Base-by-base conservation (phyloP, 1,140 invertebrate genomes). In the Dreissena polymorpha region DNA sequence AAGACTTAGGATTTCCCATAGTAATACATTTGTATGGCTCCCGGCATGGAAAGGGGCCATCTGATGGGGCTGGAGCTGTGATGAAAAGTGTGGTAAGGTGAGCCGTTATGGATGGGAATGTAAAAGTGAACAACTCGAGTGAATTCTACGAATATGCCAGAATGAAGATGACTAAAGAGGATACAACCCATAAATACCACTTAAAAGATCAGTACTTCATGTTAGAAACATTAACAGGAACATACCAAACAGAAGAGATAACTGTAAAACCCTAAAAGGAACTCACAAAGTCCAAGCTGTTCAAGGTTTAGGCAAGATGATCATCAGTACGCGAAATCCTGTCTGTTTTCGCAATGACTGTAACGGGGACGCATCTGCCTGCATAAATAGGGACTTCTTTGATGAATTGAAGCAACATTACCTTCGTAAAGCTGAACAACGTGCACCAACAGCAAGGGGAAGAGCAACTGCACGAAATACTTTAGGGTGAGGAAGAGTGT, bases 51-150 rank as follows among this genome's bases (percentile, higher is more conserved):
- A n/a, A n/a, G n/a, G n/a, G n/a, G n/a, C n/a, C n/a, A n/a, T n/a
- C 53, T 55, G 53, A 85, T 72, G 83, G 86, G 0, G 83, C 57
- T 23, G 64, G 60, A 51, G 86, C 68, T 63, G 86, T 87, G 8
- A 51, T 83, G 6, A 85, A 87, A 50, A 49, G 72, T 25, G 29
- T 25, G 27, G 74, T 73, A 14, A 23, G 27, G 8, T 60, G 49
- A 49, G 82, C 77, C 50, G 73, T 84, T 18, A 55, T 55, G 53
- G 53, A 18, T 55, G 53, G 53, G 53, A 55, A 55, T 55, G 53
- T 55, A 18, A 18, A 12, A 12, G 53, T 55, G 12, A 55, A 55
- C 18, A 18, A 55, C 18, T 12, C 53, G 12, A 55, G 18, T 55
- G 53, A 55, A 55, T 55, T 55, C 18, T 55, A 12, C 18, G 53